Percentiles rank a stretch among this genome's conserved stretches.
These are phyloP conservation scores for Apamea epomidion DNA, from an alignment of 2,888 invertebrate genomes.

Conservation along the genomic window DNA sequence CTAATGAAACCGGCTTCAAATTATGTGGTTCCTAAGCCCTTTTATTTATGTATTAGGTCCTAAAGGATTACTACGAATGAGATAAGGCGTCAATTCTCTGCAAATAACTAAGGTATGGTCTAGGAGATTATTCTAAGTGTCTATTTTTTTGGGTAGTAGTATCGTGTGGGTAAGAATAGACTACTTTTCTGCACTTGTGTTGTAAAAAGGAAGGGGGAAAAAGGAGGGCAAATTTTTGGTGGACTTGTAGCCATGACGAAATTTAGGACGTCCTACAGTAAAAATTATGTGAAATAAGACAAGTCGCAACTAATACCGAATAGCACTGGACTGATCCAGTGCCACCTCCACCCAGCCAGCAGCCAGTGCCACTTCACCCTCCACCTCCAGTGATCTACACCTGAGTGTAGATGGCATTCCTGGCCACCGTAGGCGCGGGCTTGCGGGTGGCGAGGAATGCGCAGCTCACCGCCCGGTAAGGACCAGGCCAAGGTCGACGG, in stretches of 20 bases:
- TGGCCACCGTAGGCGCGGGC: too few relatives aligned
- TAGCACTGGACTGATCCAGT: too few relatives aligned
- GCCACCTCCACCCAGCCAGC: too few relatives aligned
- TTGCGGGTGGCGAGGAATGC: too few relatives aligned
- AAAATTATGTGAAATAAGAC: too few relatives aligned
- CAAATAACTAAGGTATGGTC: conserved; percentile 19
- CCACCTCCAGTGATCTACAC: too few relatives aligned
- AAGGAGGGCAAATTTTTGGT: not conserved
- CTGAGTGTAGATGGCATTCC: too few relatives aligned
- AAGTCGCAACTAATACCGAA: too few relatives aligned
- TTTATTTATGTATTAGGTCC: conserved; percentile 56
- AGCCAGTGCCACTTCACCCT: too few relatives aligned
- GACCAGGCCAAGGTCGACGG: too few relatives aligned
- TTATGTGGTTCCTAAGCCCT: conserved; percentile 59
- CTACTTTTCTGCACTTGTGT: not conserved
- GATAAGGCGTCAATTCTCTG: conserved; percentile 37
- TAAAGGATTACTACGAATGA: conserved; percentile 42
- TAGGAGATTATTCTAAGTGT: conserved; percentile 22
- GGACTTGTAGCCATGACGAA: not conserved
- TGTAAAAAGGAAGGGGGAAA: not conserved
- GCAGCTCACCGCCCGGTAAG: too few relatives aligned
- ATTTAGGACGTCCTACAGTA: too few relatives aligned
- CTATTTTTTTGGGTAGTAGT: not conserved
- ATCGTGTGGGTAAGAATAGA: not conserved
- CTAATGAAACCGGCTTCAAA: conserved; percentile 53